Evolutionary conservation across 2,888 invertebrate species (phyloP), one percentile per base, ranked within the genome.

Genomic region (Siphonodentalium dalli): DNA sequence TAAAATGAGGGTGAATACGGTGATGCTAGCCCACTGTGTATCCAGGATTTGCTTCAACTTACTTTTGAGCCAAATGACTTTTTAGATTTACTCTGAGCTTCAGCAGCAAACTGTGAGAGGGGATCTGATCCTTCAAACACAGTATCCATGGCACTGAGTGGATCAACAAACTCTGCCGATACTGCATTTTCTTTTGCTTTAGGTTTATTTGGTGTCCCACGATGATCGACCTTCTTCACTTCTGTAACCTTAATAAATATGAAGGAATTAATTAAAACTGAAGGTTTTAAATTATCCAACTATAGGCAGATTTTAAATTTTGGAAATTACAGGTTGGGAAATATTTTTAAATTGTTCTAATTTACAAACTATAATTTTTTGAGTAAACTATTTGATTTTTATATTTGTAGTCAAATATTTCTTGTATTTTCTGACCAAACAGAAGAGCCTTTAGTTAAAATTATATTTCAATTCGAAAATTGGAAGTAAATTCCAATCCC

Each of bases 51-150:
- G 34, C 42, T 33, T 60, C 61, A 63, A 56, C 58, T 58, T 39
- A 62, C 54, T 47, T 66, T 69, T 3, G 44, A 45, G 27, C 55
- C 54, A 35, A 68, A 64, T 3, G 57, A 23, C 13, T 41, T 55
- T 35, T 55, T 56, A 21, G 42, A 15, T 18, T 57, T 41, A n/a
- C 88, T 79, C 80, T 89, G 88, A 73, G 87, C 81, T 39, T 80
- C 75, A 2, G 75, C 69, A 21, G 87, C 88, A 81, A 90, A 88
- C 70, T 88, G 87, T 20, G 88, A 88, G 24, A 91, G 80, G 0
- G 91, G 91, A 83, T 91, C 90, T 0, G 86, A 84, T 26, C 89
- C 89, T 74, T 90, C 90, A 3, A 90, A 77, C 11, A 81, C 58
- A 7, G 69, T 75, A 42, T 71, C 74, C 45, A 63, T 21, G 7